Evolutionary conservation across 30 jellyfish, hydroid and myxozoan genomes (phyloP), one percentile per base, ranked within the genome.

Genomic region (Calvadosia cruxmelitensis): DNA sequence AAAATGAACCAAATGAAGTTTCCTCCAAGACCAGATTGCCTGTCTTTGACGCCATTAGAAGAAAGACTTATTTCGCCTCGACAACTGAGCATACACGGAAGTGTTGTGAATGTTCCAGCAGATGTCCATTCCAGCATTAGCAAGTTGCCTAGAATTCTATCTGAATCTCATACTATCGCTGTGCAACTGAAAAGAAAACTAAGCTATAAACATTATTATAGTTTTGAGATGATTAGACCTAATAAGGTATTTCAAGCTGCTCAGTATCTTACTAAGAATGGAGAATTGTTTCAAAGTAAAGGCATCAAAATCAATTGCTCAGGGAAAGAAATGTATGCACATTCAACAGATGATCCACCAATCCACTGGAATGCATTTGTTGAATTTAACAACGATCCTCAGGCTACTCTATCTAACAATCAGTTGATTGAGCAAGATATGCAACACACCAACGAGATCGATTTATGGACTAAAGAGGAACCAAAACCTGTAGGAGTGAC

Each of bases 41-140:
- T 57, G 24, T 32, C 62, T 27, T 48, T 62, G 50, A 73, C 68
- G 10, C 30, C 63, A 3, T 49, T 75, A 3, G 85, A 75, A 51
- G 78, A 75, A 50, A n/a, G 78, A 23, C 79, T 75, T 2, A 30
- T 63, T 2, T 27, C 85, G 3, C 77, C 78, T 1, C 63, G 78
- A 3, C 85, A 75, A 67, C 29, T 75, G 49, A 29, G 78, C 34
- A 75, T 75, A 3, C 73, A 75, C 66, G 85, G 78, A 28, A 64
- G 33, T 64, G 72, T 75, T 0, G 85, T 75, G 7, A 75, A 75
- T 75, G 85, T 75, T 12, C 85, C 85, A 0, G 71, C 85, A 1
- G 78, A 75, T 66, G 85, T 75, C 3, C 35, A 42, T 75, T 2
- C 36, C 7, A 63, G 50, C 0, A 35, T 64, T 7, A 48, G 48